phyloP scores from a whole-genome alignment of 1,140 invertebrate genomes.

The Neotoxoptera formosana region DNA sequence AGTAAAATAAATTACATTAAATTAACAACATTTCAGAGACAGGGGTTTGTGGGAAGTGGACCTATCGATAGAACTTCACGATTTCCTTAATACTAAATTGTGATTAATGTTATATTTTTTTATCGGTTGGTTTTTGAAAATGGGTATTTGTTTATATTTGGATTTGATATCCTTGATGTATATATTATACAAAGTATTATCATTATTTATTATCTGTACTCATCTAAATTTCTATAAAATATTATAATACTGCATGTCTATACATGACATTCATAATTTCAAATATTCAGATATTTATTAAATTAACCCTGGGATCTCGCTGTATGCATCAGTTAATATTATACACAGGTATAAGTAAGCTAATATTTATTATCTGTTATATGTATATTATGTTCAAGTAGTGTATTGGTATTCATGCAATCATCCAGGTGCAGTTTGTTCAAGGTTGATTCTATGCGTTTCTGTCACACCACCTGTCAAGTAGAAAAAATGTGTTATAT shows the following conservation, averaged over 20 bases:
- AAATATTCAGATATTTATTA: constrained; percentile 5
- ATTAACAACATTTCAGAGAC: too few species aligned
- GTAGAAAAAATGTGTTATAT: background rate
- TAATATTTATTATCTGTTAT: background rate
- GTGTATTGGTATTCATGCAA: constrained; percentile 23
- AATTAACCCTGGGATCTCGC: constrained; percentile 6
- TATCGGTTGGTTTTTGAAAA: too few species aligned
- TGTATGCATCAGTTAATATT: constrained; percentile 7
- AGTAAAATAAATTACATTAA: too few species aligned
- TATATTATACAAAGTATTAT: background rate
- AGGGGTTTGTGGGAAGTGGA: too few species aligned
- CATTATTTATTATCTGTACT: background rate
- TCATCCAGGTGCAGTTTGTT: constrained; percentile 45
- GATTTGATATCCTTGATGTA: background rate
- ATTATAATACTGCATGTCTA: background rate
- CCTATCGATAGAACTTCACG: too few species aligned
- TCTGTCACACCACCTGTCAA: constrained; percentile 32
- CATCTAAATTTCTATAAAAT: background rate
- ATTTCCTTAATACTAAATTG: too few species aligned
- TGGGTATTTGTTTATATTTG: too few species aligned
- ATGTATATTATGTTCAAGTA: background rate
- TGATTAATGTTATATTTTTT: too few species aligned
- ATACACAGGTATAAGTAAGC: background rate
- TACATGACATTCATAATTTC: background rate
- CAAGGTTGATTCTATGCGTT: constrained; percentile 46